Conservation (phyloP, 2,113 vertebrate genomes). For the Myotis lucifugus region DNA sequence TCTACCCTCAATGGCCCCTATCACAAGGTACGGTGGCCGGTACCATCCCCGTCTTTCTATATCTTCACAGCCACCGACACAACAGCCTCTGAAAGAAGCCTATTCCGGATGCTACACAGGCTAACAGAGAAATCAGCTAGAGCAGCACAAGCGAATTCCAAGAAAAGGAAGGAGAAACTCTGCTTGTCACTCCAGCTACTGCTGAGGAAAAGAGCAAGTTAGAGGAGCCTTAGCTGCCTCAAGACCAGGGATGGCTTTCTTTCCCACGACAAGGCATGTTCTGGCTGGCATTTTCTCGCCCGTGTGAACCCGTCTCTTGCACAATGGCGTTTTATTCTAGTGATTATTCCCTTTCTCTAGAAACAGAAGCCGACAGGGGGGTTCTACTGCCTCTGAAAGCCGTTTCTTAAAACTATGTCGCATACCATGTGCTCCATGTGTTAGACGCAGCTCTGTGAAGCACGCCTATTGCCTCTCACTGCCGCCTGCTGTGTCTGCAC, state of each 20-base stretch:
- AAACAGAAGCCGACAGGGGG: background rate
- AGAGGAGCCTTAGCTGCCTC: background rate
- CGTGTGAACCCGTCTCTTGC: background rate
- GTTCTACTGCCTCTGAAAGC: background rate
- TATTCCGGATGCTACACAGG: background rate
- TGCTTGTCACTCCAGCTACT: background rate
- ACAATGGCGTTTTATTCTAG: background rate
- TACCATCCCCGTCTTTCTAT: background rate
- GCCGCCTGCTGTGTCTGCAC: background rate
- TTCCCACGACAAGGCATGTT: background rate
- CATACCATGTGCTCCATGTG: background rate
- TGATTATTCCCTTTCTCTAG: background rate
- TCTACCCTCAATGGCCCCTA: background rate
- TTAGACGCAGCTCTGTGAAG: background rate
- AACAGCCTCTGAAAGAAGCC: background rate
- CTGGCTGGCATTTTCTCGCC: conserved; percentile 20
- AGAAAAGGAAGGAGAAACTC: background rate
- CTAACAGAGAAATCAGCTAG: conserved; percentile 9
- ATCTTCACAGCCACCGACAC: background rate
- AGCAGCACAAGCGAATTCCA: background rate
- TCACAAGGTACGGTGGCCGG: background rate
- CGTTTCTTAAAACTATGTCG: background rate
- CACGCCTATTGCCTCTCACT: background rate
- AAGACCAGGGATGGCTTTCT: background rate
- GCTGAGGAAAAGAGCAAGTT: background rate